Percentiles rank a stretch among this genome's conserved stretches.
phyloP scores from a whole-genome alignment of 2,888 invertebrate species.

The Orchestes rusci region DNA sequence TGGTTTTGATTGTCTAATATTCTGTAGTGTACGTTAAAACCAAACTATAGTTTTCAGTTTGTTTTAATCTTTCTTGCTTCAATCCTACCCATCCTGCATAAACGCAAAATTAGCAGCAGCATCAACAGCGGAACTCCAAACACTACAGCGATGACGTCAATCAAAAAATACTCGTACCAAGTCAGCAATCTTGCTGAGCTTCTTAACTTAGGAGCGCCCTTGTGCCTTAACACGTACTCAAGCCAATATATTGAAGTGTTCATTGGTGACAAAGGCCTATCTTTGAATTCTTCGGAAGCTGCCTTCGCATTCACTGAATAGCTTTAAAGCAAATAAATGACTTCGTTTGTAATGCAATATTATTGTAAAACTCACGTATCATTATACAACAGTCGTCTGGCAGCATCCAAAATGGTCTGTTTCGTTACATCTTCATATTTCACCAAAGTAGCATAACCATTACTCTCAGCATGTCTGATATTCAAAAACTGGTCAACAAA shows the following conservation, averaged over 20 bases:
- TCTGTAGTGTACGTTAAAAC: too few relatives aligned
- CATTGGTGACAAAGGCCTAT: conserved; percentile 51
- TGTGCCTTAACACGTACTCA: conserved; percentile 55
- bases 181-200: conserved; percentile 48
- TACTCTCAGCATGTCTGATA: conserved; percentile 47
- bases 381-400: conserved; percentile 39
- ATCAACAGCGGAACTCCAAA: too few relatives aligned
- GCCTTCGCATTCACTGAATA: conserved; percentile 48
- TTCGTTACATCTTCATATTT: conserved; percentile 33
- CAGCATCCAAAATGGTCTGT: conserved; percentile 28
- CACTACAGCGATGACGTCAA: conserved; percentile 24
- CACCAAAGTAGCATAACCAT: too few relatives aligned
- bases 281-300: conserved; percentile 49
- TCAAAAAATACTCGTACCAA: conserved; percentile 41
- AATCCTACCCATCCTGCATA: too few relatives aligned
- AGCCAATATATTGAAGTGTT: conserved; percentile 59
- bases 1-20: too few relatives aligned
- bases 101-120: too few relatives aligned
- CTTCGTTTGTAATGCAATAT: too few relatives aligned
- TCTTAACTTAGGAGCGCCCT: conserved; percentile 48
- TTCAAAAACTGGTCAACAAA: conserved; percentile 46
- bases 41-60: too few relatives aligned
- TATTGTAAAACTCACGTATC: conserved; percentile 40
- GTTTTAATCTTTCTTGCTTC: too few relatives aligned
- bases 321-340: too few relatives aligned